Conservation (phyloP, 2,888 invertebrate species). For the Beris chalybata region DNA sequence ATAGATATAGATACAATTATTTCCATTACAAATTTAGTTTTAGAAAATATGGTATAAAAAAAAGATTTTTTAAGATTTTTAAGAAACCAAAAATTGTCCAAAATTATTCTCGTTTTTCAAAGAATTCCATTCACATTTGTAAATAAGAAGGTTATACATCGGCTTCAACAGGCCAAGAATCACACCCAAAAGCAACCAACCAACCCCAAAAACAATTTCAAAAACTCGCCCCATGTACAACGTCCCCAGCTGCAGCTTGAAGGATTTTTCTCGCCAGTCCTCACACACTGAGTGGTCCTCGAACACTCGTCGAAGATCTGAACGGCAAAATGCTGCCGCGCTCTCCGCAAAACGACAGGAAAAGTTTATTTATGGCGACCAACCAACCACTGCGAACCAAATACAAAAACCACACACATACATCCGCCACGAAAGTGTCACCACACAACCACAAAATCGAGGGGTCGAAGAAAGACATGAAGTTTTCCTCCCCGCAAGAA, state of each 20-base stretch:
- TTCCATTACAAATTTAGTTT: no score
- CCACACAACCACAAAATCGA: conserved; percentile 38
- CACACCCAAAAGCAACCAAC: not conserved
- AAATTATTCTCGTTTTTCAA: no score
- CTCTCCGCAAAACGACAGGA: conserved; percentile 17
- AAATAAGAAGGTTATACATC: not conserved
- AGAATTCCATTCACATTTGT: no score
- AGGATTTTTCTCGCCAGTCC: not conserved
- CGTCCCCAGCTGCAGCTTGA: not conserved
- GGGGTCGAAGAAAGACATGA: conserved; percentile 35
- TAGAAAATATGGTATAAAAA: no score
- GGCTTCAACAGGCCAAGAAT: not conserved
- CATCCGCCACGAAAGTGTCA: conserved; percentile 51
- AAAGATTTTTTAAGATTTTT: no score
- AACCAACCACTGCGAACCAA: conserved; percentile 55
- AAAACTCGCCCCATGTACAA: not conserved
- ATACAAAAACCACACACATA: conserved; percentile 53
- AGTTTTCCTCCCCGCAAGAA: conserved; percentile 40
- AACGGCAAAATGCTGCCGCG: not conserved
- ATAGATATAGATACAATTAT: no score
- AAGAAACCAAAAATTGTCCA: no score
- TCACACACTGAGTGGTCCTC: not conserved
- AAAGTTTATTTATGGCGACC: conserved; percentile 44
- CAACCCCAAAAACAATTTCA: not conserved
- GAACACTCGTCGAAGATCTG: not conserved